Percentiles rank a stretch among this genome's conserved stretches.
Conservation (phyloP, 1,140 invertebrate genomes). For the Lepidurus couesii region DNA sequence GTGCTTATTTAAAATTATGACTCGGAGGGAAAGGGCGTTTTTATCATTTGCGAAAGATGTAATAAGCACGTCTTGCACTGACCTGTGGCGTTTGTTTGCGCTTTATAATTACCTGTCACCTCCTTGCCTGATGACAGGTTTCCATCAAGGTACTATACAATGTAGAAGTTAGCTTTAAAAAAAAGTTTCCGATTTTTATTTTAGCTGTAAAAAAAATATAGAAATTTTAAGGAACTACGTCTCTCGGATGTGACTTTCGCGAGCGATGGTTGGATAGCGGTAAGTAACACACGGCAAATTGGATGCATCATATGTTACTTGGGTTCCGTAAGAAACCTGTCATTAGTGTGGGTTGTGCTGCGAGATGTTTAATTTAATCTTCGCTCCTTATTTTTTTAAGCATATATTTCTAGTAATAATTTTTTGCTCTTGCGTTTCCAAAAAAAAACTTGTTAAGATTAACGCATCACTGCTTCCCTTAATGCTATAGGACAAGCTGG, state of each 20-base stretch:
- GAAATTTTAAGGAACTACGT: neutral
- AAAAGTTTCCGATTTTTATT: neutral
- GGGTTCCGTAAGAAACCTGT: conserved; percentile 18
- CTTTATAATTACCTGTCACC: conserved; percentile 1
- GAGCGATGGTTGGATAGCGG: neutral
- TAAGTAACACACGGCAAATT: conserved; percentile 1
- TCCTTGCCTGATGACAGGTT: neutral
- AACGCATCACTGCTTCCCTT: neutral
- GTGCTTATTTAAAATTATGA: neutral
- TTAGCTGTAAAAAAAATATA: neutral
- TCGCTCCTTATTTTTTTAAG: neutral
- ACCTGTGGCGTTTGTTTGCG: neutral
- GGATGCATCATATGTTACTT: neutral
- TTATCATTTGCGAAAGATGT: neutral
- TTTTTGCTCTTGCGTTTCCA: neutral
- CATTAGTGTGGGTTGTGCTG: conserved; percentile 1
- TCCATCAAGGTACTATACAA: neutral
- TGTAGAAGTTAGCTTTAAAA: neutral
- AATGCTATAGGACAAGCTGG: neutral
- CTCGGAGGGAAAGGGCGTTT: neutral
- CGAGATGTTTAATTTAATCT: neutral
- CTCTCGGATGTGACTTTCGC: neutral
- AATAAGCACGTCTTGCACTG: neutral
- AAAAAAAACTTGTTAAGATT: neutral
- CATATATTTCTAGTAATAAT: no score